Percentiles rank a stretch among this genome's conserved stretches.
These are phyloP conservation scores for Romanogobio albipinnatus DNA, from an alignment of 2,113 vertebrate genomes.

Conservation along the genomic window DNA sequence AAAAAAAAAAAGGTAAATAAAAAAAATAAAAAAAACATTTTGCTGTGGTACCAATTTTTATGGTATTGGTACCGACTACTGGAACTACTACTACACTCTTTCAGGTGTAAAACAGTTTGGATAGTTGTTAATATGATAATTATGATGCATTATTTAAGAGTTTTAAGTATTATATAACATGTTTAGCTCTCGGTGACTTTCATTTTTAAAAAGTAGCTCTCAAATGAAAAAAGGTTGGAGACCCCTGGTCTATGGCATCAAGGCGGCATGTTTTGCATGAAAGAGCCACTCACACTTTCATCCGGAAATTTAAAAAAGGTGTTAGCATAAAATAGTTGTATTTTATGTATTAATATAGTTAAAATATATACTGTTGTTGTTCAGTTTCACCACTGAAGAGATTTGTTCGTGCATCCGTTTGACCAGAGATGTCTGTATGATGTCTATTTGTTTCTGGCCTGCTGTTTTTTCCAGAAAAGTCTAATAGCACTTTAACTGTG, in stretches of 20 bases:
- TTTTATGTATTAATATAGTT: background rate
- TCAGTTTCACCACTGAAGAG: background rate
- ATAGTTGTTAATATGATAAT: too few species aligned
- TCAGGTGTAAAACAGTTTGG: too few species aligned
- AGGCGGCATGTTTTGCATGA: background rate
- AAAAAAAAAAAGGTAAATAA: too few species aligned
- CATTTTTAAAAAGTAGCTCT: too few species aligned
- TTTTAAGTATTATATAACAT: too few species aligned
- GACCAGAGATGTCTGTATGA: background rate
- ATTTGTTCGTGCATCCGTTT: background rate
- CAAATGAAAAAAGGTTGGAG: too few species aligned
- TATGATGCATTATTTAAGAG: too few species aligned
- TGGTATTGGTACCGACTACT: too few species aligned
- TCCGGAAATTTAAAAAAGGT: background rate
- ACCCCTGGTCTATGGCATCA: background rate
- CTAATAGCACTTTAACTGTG: conserved; percentile 2
- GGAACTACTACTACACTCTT: too few species aligned
- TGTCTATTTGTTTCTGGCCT: background rate
- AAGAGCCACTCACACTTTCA: background rate
- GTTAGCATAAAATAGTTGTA: background rate
- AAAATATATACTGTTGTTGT: background rate
- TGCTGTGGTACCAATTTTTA: too few species aligned
- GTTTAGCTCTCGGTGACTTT: too few species aligned
- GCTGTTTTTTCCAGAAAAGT: background rate
- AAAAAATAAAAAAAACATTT: too few species aligned